phyloP scores from a whole-genome alignment of 2,113 vertebrate genomes.

The Gulo gulo region DNA sequence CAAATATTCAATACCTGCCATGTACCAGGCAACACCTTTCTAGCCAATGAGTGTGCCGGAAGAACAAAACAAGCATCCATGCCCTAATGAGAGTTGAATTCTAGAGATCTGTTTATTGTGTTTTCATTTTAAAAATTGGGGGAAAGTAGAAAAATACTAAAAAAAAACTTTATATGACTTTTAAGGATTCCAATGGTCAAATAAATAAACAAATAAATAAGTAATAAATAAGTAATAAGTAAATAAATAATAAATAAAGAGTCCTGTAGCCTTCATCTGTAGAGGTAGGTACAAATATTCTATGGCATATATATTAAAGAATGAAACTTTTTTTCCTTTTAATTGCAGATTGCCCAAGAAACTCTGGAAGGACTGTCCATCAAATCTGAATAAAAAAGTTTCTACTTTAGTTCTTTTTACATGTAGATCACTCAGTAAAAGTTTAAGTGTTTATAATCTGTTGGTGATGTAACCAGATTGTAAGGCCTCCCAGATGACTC shows the following conservation, averaged over 20 bases:
- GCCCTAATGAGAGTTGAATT: neutral
- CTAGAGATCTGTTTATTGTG: neutral
- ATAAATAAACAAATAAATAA: neutral
- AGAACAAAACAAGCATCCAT: neutral
- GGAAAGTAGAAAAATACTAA: neutral
- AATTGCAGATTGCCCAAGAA: neutral
- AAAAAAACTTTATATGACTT: neutral
- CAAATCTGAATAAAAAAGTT: neutral
- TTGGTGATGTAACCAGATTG: neutral
- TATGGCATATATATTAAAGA: neutral
- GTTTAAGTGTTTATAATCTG: neutral
- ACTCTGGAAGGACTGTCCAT: neutral
- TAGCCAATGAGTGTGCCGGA: neutral
- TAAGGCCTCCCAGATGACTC: neutral
- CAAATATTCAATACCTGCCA: neutral
- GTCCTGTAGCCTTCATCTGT: neutral
- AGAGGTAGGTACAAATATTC: neutral
- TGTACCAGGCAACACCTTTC: neutral
- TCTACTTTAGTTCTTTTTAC: neutral
- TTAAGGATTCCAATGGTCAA: neutral
- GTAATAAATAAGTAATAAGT: no score
- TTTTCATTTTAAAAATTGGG: neutral
- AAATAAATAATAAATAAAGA: neutral
- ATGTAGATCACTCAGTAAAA: neutral
- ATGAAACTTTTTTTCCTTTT: neutral